phyloP scores from a whole-genome alignment of 2,797 vertebrate species.

The Rhinophrynus dorsalis region DNA sequence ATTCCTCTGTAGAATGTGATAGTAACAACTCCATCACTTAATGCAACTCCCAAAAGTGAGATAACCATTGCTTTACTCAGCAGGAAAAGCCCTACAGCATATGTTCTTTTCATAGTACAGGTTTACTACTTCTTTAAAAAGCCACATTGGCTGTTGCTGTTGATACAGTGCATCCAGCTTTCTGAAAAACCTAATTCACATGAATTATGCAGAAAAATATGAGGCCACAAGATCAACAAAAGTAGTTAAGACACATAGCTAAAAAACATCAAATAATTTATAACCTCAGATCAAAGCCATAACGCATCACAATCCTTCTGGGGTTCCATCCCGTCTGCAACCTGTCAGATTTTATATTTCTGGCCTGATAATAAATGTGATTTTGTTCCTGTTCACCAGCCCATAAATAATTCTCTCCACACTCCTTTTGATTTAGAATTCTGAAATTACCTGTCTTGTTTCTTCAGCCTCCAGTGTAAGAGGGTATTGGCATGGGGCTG shows the following conservation, averaged over 20 bases:
- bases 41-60: too few species aligned
- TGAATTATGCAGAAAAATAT: too few species aligned
- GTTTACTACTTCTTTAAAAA: too few species aligned
- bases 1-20: too few species aligned
- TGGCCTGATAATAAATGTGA: not conserved
- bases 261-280: not conserved
- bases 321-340: too few species aligned
- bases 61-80: too few species aligned
- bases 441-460: not conserved
- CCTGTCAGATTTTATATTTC: not conserved
- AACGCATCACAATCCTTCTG: not conserved
- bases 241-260: not conserved
- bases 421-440: not conserved
- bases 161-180: too few species aligned
- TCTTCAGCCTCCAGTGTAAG: not conserved
- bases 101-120: too few species aligned
- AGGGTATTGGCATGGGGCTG: not conserved
- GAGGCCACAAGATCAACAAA: not conserved
- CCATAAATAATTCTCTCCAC: slow-evolving; percentile 10
- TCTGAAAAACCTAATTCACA: too few species aligned
- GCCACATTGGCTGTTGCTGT: too few species aligned
- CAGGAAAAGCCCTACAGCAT: too few species aligned
- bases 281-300: not conserved
- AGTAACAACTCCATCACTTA: too few species aligned
- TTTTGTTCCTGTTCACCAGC: slow-evolving; percentile 1